Percentiles rank a stretch among this genome's conserved stretches.
These are phyloP conservation scores for Brachymystax lenok DNA, from an alignment of 2,797 vertebrate genomes.

Conservation along the genomic window DNA sequence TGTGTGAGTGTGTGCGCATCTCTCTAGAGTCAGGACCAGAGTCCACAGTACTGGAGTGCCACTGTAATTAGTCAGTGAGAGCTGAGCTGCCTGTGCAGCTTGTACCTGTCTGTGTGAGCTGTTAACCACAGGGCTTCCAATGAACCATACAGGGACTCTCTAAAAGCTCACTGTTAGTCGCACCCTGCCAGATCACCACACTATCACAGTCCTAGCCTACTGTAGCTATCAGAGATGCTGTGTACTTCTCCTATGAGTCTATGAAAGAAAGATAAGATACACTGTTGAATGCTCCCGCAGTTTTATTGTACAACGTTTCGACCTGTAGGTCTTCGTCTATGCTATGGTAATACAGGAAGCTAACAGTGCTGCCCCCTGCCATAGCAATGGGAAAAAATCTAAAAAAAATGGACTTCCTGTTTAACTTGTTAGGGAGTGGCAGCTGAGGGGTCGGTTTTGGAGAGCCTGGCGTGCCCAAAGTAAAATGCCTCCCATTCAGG, in stretches of 20 bases:
- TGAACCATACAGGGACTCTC: neutral
- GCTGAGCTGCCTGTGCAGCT: conserved; percentile 52
- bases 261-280: neutral
- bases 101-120: conserved; percentile 70
- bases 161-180: conserved; percentile 63
- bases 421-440: too few relatives aligned
- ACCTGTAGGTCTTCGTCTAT: neutral
- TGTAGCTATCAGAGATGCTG: neutral
- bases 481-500: too few relatives aligned
- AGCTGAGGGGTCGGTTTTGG: too few relatives aligned
- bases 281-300: neutral
- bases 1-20: conserved; percentile 33
- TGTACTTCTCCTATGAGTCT: neutral
- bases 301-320: neutral
- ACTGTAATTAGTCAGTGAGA: conserved; percentile 67
- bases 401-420: neutral
- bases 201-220: conserved; percentile 25
- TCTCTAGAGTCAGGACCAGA: conserved; percentile 24
- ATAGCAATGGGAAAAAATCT: neutral
- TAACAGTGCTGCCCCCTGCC: neutral
- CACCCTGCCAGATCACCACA: conserved; percentile 24
- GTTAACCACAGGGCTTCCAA: conserved; percentile 50
- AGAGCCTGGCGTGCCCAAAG: too few relatives aligned
- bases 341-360: neutral
- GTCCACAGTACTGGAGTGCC: conserved; percentile 61